These are phyloP conservation scores for Idaea biselata DNA, from an alignment of 2,888 invertebrate genomes.

Conservation along the genomic window DNA sequence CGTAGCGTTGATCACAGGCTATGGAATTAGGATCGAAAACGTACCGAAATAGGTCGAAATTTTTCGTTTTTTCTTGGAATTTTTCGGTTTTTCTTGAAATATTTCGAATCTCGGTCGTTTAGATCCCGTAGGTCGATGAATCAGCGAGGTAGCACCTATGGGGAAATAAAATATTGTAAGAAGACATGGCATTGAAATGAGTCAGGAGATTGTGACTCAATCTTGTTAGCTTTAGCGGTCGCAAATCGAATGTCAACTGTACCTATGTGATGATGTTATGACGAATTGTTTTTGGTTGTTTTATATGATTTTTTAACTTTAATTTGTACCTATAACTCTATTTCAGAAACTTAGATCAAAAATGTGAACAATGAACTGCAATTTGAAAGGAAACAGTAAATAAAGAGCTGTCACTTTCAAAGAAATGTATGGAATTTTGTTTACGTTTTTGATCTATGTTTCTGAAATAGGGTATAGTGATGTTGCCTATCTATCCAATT, in stretches of 20 bases:
- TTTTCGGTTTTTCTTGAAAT: slow-evolving; percentile 15
- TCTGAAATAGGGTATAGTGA: too few species aligned
- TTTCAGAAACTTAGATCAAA: too few species aligned
- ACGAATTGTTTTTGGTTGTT: slow-evolving; percentile 23
- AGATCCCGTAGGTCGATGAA: slow-evolving; percentile 48
- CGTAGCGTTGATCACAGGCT: slow-evolving; percentile 67
- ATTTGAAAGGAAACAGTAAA: too few species aligned
- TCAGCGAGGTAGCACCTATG: slow-evolving; percentile 64
- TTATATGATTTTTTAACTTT: not conserved
- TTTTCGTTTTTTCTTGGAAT: slow-evolving; percentile 14
- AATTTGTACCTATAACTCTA: not conserved
- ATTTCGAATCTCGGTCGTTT: slow-evolving; percentile 32
- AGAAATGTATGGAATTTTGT: too few species aligned
- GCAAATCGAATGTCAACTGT: slow-evolving; percentile 36
- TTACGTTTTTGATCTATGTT: too few species aligned
- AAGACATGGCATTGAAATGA: slow-evolving; percentile 47
- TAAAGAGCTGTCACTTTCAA: too few species aligned
- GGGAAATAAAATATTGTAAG: slow-evolving; percentile 54
- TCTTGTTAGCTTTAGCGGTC: slow-evolving; percentile 52
- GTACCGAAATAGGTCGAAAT: slow-evolving; percentile 34
- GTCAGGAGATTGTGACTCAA: slow-evolving; percentile 60
- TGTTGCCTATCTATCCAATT: too few species aligned
- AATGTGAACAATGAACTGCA: too few species aligned
- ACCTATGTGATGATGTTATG: slow-evolving; percentile 32
- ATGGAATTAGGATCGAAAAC: slow-evolving; percentile 60